Percentiles rank a stretch among this genome's conserved stretches.
These are phyloP conservation scores for Brachypodius melanocephalos DNA, from an alignment of 2,113 vertebrate species.

Conservation along the genomic window DNA sequence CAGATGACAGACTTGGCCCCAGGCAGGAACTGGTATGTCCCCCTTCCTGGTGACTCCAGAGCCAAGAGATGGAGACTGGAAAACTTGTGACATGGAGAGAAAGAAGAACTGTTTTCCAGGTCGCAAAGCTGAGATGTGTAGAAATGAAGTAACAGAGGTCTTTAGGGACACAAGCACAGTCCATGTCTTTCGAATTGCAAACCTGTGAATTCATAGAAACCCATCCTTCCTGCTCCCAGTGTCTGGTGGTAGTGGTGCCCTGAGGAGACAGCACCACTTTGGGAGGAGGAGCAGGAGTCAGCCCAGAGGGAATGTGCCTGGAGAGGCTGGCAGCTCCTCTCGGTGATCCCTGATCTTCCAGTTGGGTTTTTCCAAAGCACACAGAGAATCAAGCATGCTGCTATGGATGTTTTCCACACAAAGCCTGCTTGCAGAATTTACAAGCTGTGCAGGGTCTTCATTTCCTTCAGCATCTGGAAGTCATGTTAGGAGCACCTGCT, in stretches of 20 bases:
- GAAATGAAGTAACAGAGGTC: not conserved
- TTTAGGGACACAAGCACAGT: not conserved
- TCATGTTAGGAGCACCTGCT: not conserved
- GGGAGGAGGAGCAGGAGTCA: not conserved
- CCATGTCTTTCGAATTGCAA: not conserved
- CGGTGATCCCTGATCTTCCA: not conserved
- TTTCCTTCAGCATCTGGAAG: not conserved
- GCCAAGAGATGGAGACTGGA: not conserved
- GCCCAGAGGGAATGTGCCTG: fast-evolving
- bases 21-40: not conserved
- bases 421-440: not conserved
- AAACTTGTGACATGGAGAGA: not conserved
- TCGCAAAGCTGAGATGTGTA: not conserved
- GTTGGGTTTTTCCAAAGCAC: not conserved
- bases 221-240: not conserved
- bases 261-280: not conserved
- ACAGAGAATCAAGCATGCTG: not conserved
- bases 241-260: fast-evolving
- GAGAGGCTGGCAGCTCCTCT: not conserved
- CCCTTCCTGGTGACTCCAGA: not conserved
- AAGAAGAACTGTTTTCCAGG: not conserved
- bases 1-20: too few relatives aligned
- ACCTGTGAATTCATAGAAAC: fast-evolving
- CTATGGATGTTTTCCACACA: not conserved
- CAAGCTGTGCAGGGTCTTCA: not conserved